These are phyloP conservation scores for Machimus atricapillus DNA, from an alignment of 2,888 invertebrate genomes.

Conservation along the genomic window DNA sequence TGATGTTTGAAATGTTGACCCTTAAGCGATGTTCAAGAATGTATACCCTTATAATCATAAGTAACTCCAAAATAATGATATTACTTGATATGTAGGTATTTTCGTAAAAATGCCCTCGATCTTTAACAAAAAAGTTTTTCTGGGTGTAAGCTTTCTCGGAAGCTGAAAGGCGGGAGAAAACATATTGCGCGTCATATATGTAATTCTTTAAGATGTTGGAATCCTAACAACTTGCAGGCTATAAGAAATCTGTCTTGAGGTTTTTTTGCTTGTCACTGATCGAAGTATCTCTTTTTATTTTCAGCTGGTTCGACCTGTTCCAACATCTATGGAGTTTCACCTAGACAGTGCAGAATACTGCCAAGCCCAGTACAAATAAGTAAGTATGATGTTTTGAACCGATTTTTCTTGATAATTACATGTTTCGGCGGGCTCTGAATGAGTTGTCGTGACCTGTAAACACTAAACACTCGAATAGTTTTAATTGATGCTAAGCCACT, in stretches of 20 bases:
- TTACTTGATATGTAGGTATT: not conserved
- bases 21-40: no score
- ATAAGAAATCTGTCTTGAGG: not conserved
- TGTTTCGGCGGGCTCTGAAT: not conserved
- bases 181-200: not conserved
- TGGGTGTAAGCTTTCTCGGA: not conserved
- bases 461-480: not conserved
- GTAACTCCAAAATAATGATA: no score
- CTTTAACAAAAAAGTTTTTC: not conserved
- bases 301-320: conserved; percentile 87
- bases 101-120: not conserved
- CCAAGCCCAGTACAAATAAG: conserved; percentile 98
- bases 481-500: not conserved
- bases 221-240: not conserved
- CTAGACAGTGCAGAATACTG: conserved; percentile 98
- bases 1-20: no score
- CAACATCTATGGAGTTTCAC: conserved; percentile 97
- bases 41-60: no score
- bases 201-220: not conserved
- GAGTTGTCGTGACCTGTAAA: not conserved
- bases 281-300: not conserved
- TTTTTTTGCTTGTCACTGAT: not conserved
- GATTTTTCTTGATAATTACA: not conserved
- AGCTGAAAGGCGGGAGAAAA: not conserved
- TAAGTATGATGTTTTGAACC: conserved; percentile 51